These are phyloP conservation scores for Bubalus kerabau DNA, from an alignment of 2,113 vertebrate genomes.

Conservation along the genomic window DNA sequence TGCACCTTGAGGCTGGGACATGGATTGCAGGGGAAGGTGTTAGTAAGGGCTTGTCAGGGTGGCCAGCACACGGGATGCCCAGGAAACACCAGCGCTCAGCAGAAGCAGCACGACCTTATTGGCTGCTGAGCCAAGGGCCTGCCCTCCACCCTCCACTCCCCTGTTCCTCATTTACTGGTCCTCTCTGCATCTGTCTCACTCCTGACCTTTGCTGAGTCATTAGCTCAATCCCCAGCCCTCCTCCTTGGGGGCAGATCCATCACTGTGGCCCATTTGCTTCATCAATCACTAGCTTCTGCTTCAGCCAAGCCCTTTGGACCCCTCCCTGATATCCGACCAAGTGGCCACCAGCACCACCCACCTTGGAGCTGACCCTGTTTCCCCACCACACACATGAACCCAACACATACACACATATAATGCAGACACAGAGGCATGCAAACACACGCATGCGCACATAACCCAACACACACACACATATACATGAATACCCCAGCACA, in stretches of 20 bases:
- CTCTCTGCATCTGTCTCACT: accelerated
- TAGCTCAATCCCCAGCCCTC: not conserved
- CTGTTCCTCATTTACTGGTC: not conserved
- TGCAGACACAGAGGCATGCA: not conserved
- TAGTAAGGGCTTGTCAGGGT: not conserved
- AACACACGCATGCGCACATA: accelerated
- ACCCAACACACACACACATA: not conserved
- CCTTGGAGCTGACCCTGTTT: no score
- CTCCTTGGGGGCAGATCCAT: not conserved
- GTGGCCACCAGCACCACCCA: not conserved
- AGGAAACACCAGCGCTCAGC: accelerated
- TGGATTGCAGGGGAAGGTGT: not conserved
- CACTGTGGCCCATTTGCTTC: not conserved
- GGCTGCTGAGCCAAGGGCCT: not conserved
- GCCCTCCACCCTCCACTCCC: no score
- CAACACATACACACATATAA: not conserved
- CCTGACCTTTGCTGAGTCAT: not conserved
- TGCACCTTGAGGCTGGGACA: not conserved
- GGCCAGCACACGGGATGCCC: accelerated
- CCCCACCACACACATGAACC: not conserved
- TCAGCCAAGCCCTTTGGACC: not conserved
- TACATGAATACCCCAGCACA: not conserved
- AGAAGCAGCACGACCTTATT: accelerated
- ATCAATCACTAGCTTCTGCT: accelerated
- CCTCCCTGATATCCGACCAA: not conserved